Conservation (phyloP, 2,797 vertebrate species). For the Mus minutoides region DNA sequence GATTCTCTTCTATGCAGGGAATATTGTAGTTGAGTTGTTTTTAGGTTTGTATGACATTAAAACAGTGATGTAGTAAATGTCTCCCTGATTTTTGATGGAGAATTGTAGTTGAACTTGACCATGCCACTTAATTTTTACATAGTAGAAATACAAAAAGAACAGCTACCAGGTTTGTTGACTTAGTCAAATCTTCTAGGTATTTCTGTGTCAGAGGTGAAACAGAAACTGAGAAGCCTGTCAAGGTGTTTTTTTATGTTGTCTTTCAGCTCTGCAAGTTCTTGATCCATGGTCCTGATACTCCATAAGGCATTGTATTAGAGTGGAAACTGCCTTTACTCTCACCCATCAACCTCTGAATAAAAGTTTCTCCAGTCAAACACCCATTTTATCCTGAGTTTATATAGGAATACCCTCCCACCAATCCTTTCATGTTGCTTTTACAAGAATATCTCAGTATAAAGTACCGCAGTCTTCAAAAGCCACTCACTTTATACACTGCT, state of each 20-base stretch:
- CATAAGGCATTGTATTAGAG: neutral
- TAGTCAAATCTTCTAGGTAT: conserved; percentile 6
- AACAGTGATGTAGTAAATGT: neutral
- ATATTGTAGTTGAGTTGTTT: neutral
- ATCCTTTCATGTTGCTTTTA: neutral
- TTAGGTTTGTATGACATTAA: conserved; percentile 4
- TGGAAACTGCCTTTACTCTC: neutral
- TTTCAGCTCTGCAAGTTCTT: neutral
- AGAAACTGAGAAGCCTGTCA: neutral
- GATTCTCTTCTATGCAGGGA: neutral
- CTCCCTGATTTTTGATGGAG: conserved; percentile 9
- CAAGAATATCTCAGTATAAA: neutral
- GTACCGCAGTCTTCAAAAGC: conserved; percentile 2
- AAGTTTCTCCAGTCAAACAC: neutral
- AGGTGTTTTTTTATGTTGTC: neutral
- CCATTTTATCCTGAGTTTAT: neutral
- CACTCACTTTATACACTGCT: neutral
- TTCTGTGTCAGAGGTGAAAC: neutral
- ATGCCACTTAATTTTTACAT: conserved; percentile 34
- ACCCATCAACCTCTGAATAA: neutral
- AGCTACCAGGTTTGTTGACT: neutral
- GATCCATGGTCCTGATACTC: neutral
- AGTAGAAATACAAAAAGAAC: conserved; percentile 32
- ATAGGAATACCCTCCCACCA: neutral
- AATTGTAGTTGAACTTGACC: neutral